phyloP scores from a whole-genome alignment of 2,113 vertebrate genomes.

The Siniperca chuatsi region DNA sequence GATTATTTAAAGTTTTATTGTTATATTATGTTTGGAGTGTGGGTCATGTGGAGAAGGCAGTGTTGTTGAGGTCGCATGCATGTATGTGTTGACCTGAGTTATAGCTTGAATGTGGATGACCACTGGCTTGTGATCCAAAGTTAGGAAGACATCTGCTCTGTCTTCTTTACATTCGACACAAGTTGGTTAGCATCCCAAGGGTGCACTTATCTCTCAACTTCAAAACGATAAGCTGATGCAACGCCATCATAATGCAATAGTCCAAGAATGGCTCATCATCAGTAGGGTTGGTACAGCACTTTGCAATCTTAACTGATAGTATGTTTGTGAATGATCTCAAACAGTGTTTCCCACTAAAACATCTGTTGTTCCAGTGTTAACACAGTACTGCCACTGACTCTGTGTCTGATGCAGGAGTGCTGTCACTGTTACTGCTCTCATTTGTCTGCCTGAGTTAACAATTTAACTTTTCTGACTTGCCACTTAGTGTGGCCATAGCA shows the following conservation, averaged over 20 bases:
- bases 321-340: not conserved
- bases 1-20: too few relatives aligned
- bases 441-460: not conserved
- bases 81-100: not conserved
- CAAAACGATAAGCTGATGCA: not conserved
- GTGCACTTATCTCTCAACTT: not conserved
- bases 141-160: not conserved
- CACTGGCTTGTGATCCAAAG: not conserved
- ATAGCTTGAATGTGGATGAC: not conserved
- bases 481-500: not conserved
- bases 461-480: not conserved
- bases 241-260: not conserved
- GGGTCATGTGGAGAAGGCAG: too few relatives aligned
- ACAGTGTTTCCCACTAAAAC: not conserved
- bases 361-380: not conserved
- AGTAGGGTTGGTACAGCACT: not conserved
- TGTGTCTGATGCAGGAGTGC: constrained; percentile 9
- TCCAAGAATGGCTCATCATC: not conserved
- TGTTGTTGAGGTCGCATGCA: too few relatives aligned
- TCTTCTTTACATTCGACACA: not conserved
- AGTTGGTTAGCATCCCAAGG: not conserved
- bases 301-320: not conserved
- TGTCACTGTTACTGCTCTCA: not conserved
- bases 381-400: not conserved
- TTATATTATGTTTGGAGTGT: too few relatives aligned